Evolutionary conservation across 2,797 vertebrate species (phyloP).

Genomic region (Eulemur mongoz): DNA sequence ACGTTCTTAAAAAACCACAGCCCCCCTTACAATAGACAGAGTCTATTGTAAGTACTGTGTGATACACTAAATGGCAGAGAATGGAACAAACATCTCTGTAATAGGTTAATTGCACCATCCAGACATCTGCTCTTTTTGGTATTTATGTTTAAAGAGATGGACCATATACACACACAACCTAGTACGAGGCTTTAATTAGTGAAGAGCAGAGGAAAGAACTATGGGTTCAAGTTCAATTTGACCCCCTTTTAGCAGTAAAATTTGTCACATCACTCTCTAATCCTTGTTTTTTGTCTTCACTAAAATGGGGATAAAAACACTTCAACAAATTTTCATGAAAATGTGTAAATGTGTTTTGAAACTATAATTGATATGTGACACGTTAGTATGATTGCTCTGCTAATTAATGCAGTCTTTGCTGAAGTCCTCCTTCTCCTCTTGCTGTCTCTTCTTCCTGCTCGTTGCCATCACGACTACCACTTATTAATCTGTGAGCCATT

Average conservation of each 20-base stretch:
- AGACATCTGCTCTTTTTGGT: neutral
- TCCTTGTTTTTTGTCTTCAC: constrained; percentile 19
- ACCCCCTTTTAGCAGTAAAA: neutral
- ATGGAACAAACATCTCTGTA: neutral
- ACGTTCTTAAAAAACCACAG: neutral
- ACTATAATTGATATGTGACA: neutral
- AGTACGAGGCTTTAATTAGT: neutral
- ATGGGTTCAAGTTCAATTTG: neutral
- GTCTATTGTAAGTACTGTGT: neutral
- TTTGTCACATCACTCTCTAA: neutral
- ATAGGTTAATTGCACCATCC: neutral
- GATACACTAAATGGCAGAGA: neutral
- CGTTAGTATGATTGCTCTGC: neutral
- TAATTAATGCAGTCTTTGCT: neutral
- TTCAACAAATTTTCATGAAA: neutral
- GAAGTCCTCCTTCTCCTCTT: neutral
- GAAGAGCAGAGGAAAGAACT: neutral
- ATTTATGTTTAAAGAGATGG: neutral
- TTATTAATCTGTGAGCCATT: neutral
- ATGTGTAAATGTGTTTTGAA: neutral
- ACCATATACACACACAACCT: neutral
- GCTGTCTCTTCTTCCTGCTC: neutral
- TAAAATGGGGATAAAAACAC: neutral
- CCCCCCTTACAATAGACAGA: no score
- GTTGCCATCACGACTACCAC: neutral